These are phyloP conservation scores for Spinibarbus caldwelli DNA, from an alignment of 2,797 vertebrate genomes.

Conservation along the genomic window DNA sequence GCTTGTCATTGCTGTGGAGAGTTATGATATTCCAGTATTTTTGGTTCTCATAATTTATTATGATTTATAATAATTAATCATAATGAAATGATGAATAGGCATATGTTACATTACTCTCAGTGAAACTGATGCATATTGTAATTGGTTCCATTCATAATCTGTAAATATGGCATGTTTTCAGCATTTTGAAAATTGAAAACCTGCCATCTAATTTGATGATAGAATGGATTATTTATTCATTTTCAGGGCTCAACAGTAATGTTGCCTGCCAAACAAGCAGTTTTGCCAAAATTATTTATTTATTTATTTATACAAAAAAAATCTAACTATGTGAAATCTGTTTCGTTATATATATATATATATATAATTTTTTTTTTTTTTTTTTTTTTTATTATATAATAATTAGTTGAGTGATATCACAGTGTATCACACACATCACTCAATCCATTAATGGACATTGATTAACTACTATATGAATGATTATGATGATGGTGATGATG, in stretches of 20 bases:
- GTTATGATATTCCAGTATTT: not conserved
- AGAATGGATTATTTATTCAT: not conserved
- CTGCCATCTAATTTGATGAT: not conserved
- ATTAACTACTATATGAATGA: too few relatives aligned
- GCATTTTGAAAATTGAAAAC: not conserved
- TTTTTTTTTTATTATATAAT: too few relatives aligned
- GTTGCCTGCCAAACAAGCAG: not conserved
- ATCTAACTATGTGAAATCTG: too few relatives aligned
- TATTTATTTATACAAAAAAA: not conserved
- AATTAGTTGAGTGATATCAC: too few relatives aligned
- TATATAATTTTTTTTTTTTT: too few relatives aligned
- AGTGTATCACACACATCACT: too few relatives aligned
- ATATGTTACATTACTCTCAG: not conserved
- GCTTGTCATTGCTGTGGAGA: too few relatives aligned
- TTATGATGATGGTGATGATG: too few relatives aligned
- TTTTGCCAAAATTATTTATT: not conserved
- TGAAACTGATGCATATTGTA: too few relatives aligned
- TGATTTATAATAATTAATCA: not conserved
- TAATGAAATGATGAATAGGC: not conserved
- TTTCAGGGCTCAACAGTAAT: not conserved
- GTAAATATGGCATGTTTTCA: not conserved
- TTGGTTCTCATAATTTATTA: not conserved
- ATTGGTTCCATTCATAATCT: not conserved
- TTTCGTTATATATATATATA: too few relatives aligned
- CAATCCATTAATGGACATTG: too few relatives aligned